Conservation (phyloP, 2,797 vertebrate genomes). For the Eremophila alpestris region DNA sequence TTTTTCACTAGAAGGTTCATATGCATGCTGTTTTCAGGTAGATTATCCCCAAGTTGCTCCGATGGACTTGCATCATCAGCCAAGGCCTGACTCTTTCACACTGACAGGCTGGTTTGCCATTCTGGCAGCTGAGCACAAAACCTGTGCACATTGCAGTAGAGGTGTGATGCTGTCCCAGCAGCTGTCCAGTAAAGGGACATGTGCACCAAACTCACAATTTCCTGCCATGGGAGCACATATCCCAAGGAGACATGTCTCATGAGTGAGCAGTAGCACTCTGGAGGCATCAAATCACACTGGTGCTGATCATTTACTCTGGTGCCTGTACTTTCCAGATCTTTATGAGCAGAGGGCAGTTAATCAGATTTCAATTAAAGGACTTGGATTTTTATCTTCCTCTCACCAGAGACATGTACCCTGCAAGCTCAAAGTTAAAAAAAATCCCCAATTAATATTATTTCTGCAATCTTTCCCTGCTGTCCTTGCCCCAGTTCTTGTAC, state of each 20-base stretch:
- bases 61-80: not conserved
- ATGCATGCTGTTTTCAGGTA: not conserved
- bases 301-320: not conserved
- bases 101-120: not conserved
- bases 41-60: not conserved
- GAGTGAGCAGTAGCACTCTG: not conserved
- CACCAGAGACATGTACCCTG: not conserved
- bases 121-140: not conserved
- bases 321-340: not conserved
- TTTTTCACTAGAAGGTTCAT: not conserved
- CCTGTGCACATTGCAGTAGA: rapidly evolving
- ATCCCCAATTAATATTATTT: not conserved
- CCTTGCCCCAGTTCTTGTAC: not conserved
- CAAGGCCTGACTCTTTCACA: not conserved
- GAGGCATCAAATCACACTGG: not conserved
- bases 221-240: not conserved
- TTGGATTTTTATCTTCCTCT: not conserved
- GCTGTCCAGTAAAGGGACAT: not conserved
- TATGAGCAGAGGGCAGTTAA: not conserved
- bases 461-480: not conserved
- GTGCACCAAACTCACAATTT: not conserved
- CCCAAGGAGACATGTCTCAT: rapidly evolving
- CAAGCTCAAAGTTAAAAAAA: not conserved
- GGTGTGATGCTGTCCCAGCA: not conserved
- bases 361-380: not conserved